Conservation (phyloP, 2,888 invertebrate species). For the Drosophila emarginata region DNA sequence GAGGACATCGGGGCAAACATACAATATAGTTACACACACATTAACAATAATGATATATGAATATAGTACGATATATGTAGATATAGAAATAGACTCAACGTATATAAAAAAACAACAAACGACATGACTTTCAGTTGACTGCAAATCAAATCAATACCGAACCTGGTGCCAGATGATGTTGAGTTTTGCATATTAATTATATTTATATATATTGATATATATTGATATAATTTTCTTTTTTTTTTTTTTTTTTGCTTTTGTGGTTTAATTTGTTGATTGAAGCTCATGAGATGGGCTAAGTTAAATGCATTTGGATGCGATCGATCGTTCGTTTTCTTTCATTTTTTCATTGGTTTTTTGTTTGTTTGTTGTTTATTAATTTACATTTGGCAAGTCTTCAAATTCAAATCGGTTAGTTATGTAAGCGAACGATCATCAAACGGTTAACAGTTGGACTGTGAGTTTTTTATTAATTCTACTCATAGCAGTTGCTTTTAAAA, state of each 20-base stretch:
- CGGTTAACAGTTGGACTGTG: conserved; percentile 62
- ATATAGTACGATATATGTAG: conserved; percentile 23
- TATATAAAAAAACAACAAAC: conserved; percentile 50
- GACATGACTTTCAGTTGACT: conserved; percentile 41
- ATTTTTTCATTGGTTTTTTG: conserved; percentile 14
- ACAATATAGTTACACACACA: conserved; percentile 33
- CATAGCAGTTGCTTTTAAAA: conserved; percentile 47
- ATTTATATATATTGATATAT: conserved; percentile 24
- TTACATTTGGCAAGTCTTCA: conserved; percentile 51
- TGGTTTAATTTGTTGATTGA: conserved; percentile 42
- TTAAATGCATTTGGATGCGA: conserved; percentile 50
- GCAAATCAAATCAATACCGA: conserved; percentile 64
- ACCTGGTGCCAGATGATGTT: conserved; percentile 72
- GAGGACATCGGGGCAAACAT: conserved; percentile 8
- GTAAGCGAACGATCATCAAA: conserved; percentile 65
- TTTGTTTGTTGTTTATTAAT: conserved; percentile 20
- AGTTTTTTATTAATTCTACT: conserved; percentile 47
- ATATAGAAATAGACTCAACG: conserved; percentile 7
- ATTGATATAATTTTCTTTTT: conserved; percentile 12
- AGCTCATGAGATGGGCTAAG: conserved; percentile 62
- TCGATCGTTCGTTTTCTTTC: conserved; percentile 48
- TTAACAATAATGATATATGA: conserved; percentile 39
- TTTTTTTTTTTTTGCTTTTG: not conserved
- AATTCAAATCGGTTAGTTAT: conserved; percentile 47
- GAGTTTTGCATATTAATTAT: conserved; percentile 42